A percentile compares a stretch with the other conserved stretches of the same genome.
These are phyloP conservation scores for Seira musarum DNA, from an alignment of 2,888 invertebrate genomes.

Conservation along the genomic window DNA sequence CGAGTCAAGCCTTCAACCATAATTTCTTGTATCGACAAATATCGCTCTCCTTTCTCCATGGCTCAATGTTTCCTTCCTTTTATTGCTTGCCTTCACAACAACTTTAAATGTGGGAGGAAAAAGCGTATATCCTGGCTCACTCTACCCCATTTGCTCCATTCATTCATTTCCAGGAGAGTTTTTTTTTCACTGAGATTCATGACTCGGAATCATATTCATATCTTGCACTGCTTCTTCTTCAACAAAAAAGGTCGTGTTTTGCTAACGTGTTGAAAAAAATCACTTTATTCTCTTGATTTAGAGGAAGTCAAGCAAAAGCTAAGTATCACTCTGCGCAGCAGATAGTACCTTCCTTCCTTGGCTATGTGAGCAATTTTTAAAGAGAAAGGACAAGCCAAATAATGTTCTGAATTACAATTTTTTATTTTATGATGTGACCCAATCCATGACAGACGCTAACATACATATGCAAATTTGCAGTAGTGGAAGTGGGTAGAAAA, in stretches of 20 bases:
- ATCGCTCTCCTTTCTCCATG: conserved; percentile 22
- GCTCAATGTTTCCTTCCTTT: conserved; percentile 25
- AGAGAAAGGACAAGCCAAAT: conserved; percentile 35
- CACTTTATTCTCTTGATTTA: conserved; percentile 24
- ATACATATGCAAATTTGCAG: too few species aligned
- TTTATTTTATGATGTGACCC: conserved; percentile 55
- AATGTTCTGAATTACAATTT: conserved; percentile 52
- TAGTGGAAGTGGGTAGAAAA: not conserved
- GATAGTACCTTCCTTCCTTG: not conserved
- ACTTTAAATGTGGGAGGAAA: conserved; percentile 36
- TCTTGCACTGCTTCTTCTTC: not conserved
- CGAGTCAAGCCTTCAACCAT: conserved; percentile 50
- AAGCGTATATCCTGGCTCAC: conserved; percentile 35
- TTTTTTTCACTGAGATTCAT: conserved; percentile 46
- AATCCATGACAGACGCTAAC: too few species aligned
- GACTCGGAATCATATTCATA: conserved; percentile 28
- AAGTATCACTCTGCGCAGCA: not conserved
- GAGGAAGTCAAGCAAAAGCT: conserved; percentile 13
- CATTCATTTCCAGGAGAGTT: conserved; percentile 21
- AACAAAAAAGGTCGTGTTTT: not conserved
- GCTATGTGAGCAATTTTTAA: not conserved
- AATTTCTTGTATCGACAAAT: conserved; percentile 57
- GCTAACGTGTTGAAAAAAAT: conserved; percentile 28
- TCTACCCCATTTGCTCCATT: conserved; percentile 16
- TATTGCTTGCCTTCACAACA: conserved; percentile 43